phyloP scores from a whole-genome alignment of 2,888 invertebrate species.

The Drosophila atroscutellata region DNA sequence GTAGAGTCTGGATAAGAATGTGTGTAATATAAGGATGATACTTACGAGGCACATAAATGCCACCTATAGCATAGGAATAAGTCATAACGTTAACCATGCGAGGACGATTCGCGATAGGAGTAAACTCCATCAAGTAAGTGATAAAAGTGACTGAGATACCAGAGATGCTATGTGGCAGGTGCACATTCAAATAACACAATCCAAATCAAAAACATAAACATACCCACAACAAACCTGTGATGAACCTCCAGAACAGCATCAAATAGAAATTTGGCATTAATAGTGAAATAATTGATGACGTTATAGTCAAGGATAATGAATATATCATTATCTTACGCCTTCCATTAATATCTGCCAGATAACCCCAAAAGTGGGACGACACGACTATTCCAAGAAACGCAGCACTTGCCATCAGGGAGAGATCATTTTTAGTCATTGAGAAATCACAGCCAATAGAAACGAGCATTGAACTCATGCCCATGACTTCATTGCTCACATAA shows the following conservation, averaged over 20 bases:
- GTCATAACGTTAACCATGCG: slow-evolving; percentile 24
- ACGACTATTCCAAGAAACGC: slow-evolving; percentile 33
- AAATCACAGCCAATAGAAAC: slow-evolving; percentile 26
- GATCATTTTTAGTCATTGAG: neutral
- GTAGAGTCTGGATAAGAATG: neutral
- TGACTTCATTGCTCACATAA: slow-evolving; percentile 16
- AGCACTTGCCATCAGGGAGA: slow-evolving; percentile 10
- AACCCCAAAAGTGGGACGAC: slow-evolving; percentile 33
- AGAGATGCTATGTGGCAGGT: slow-evolving; percentile 23
- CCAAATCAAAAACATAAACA: neutral
- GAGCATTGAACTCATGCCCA: slow-evolving; percentile 12
- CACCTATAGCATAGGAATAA: slow-evolving; percentile 10
- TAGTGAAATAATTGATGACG: slow-evolving; percentile 13
- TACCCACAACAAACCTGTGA: slow-evolving; percentile 41
- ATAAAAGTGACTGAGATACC: slow-evolving; percentile 11
- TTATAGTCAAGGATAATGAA: slow-evolving; percentile 1
- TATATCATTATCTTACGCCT: slow-evolving; percentile 25
- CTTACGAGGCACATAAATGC: slow-evolving; percentile 44
- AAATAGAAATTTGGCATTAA: slow-evolving; percentile 35
- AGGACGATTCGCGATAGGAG: slow-evolving; percentile 25
- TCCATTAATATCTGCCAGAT: slow-evolving; percentile 34
- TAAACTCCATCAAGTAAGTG: slow-evolving; percentile 48
- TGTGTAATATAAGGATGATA: neutral
- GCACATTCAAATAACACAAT: neutral
- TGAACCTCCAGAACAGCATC: slow-evolving; percentile 27